Evolutionary conservation across 2,888 invertebrate genomes (phyloP), one percentile per base, ranked within the genome.

Genomic region (Eurois occulta): DNA sequence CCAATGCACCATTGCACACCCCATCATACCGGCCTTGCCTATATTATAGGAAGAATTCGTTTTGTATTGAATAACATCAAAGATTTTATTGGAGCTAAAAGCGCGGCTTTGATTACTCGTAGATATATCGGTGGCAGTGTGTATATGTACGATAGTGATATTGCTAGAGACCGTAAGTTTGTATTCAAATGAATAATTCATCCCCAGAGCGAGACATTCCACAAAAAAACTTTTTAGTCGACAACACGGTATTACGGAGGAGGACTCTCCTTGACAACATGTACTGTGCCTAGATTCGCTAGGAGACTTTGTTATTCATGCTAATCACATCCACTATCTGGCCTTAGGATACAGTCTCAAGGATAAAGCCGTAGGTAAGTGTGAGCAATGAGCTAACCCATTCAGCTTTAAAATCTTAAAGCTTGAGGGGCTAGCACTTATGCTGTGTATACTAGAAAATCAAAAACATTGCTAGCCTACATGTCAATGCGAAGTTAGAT

Each of bases 1-100:
- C 89, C 90, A 84, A 81, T 94, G 94, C 93, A 94, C 93, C 94
- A 91, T 90, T 94, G 94, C 93, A 94, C 94, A 94, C 94, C 93
- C 93, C 83, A 77, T 43, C 81, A 80, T 84, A 77, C 77, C 69
- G 62, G 38, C 38, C 64, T 62, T 35, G 66, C 43, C 52, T 70
- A 71, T 75, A 77, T 66, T 75, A 72, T 69, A 76, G 41, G 60
- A 76, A 77, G 76, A 84, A 78, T 81, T 75, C 70, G 77, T 85
- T 83, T 80, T 72, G 66, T 73, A 72, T 87, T 83, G 65, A 81
- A 81, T 68, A 77, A 79, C 75, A 81, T 84, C 87, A 84, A 87
- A 80, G 76, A 81, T 75, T 75, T 80, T 87, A 46, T 41, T 69
- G 24, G 60, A 35, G 8, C 10, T 28, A 24, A 41, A 60, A 43